Base-by-base conservation (phyloP, 2,888 invertebrate species). In the Hydrotaea diabolus region DNA sequence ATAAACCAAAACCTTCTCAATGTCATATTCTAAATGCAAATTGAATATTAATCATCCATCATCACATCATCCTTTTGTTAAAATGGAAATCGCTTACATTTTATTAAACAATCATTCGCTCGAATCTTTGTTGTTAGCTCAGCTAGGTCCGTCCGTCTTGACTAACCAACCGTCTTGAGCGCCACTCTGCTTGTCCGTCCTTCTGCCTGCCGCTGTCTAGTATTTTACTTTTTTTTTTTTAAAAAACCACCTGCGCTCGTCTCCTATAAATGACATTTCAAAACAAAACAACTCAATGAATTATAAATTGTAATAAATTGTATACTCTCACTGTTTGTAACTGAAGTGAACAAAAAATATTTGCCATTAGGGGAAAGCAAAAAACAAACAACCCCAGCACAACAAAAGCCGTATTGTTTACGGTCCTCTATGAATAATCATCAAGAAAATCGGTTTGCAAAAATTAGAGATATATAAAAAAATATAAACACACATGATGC, bases 271-370 rank as follows among this genome's bases (percentile, higher is more conserved):
- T 59, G 59, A 59, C 59, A 55, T 21, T 23, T 21, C 9, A 19
- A 55, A 55, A 19, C 19, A 55, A 55, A 55, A 55, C 23, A 55
- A 55, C 21, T 23, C 26, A 26, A 59, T 23, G 21, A 23, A 23
- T 23, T 59, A 59, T 23, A 23, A 59, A 59, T 59, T 59, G 23
- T 59, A 59, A 59, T 59, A 59, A 59, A 15, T 59, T 59, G 59
- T 15, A 55, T 55, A 15, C 55, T n/a, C n/a, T n/a, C n/a, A 19
- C 7, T 11, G 39, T 39, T n/a, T 49, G 49, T n/a, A 49, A 49
- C 49, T 49, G 49, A 15, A 13, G 11, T 13, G 43, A 43, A n/a
- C 49, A 19, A 55, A 55, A 21, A 55, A 55, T 8, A n/a, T 53
- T 17, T 53, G 3, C 17, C 17, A 43, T 43, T 43, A 13, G 43